Percentiles rank a stretch among this genome's conserved stretches.
These are phyloP conservation scores for Adelosebastes latens DNA, from an alignment of 2,797 vertebrate genomes.

Conservation along the genomic window DNA sequence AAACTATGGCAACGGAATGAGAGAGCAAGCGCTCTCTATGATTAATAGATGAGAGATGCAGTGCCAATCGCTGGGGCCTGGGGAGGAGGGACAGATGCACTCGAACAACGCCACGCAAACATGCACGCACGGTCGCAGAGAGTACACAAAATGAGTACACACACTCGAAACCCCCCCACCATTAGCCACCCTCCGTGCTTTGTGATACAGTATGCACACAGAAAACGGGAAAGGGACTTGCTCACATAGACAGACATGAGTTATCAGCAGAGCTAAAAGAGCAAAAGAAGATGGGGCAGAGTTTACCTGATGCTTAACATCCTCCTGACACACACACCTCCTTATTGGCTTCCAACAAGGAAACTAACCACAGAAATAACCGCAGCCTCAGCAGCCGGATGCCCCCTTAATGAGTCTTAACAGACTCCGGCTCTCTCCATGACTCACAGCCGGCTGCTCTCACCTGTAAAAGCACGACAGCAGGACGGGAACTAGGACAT, in stretches of 20 bases:
- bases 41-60: constrained; percentile 99
- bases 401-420: constrained; percentile 59
- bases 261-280: constrained; percentile 30
- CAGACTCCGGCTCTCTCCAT: constrained; percentile 39
- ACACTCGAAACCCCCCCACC: constrained; percentile 40
- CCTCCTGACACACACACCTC: constrained; percentile 46
- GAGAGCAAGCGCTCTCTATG: constrained; percentile 95
- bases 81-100: constrained; percentile 84
- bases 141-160: constrained; percentile 41
- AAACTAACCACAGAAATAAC: constrained; percentile 59
- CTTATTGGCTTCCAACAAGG: constrained; percentile 43
- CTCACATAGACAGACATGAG: constrained; percentile 7
- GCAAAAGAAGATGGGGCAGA: constrained; percentile 35
- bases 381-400: constrained; percentile 42
- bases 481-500: constrained; percentile 57
- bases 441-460: constrained; percentile 56
- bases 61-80: constrained; percentile 87
- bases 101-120: constrained; percentile 70
- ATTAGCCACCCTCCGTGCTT: constrained; percentile 57
- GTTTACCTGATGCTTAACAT: constrained; percentile 39
- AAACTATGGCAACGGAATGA: constrained; percentile 99
- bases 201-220: constrained; percentile 26
- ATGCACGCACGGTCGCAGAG: constrained; percentile 42
- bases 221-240: constrained; percentile 38
- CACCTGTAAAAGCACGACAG: constrained; percentile 67